These are phyloP conservation scores for Pterostichus madidus DNA, from an alignment of 2,888 invertebrate genomes.

Conservation along the genomic window DNA sequence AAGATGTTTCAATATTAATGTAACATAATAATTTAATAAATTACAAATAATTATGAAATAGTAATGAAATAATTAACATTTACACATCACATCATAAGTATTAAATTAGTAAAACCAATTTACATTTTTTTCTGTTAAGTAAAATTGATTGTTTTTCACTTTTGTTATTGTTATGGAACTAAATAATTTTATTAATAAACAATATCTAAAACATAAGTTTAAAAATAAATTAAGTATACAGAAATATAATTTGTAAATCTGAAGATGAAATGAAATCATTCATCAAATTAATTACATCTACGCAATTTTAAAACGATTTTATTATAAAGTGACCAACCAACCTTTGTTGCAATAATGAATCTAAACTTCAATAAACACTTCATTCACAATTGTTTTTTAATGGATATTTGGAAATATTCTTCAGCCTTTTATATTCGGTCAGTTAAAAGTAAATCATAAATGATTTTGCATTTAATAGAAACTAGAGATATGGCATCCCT, in stretches of 20 bases:
- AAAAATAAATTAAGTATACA: constrained; percentile 12
- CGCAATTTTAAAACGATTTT: background rate
- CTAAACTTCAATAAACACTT: too few relatives aligned
- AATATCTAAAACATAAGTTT: background rate
- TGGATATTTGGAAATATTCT: background rate
- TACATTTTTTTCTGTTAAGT: constrained; percentile 14
- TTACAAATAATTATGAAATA: constrained; percentile 26
- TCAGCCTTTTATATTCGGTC: constrained; percentile 15
- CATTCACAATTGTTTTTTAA: background rate
- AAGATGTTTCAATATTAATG: constrained; percentile 13
- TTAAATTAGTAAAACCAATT: background rate
- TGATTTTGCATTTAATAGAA: background rate
- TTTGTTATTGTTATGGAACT: background rate
- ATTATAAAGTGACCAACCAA: background rate
- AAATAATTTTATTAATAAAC: background rate
- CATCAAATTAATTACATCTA: constrained; percentile 20
- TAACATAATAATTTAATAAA: constrained; percentile 27
- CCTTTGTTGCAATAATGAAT: constrained; percentile 10
- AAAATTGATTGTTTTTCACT: background rate
- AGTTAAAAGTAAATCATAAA: background rate
- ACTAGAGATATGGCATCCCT: constrained; percentile 2
- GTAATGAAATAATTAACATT: background rate
- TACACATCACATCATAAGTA: constrained; percentile 13
- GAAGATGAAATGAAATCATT: background rate
- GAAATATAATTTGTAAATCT: too few relatives aligned